Percentiles rank a stretch among this genome's conserved stretches.
Conservation (phyloP, 2,888 invertebrate genomes). For the Luffia ferchaultella region DNA sequence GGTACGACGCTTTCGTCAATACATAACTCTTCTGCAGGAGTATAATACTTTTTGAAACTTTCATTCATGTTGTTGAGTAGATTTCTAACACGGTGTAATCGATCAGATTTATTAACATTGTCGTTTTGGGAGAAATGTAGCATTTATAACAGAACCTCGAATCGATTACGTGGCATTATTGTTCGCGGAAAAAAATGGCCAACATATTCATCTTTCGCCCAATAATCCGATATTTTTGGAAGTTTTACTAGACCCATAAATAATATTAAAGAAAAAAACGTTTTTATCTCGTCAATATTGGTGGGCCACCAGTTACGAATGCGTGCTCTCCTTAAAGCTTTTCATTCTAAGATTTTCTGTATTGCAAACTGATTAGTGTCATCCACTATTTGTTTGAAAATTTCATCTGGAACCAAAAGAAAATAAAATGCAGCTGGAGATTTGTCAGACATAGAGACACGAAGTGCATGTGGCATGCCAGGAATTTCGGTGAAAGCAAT, state of each 20-base stretch:
- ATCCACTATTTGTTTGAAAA: no score
- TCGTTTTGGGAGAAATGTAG: conserved; percentile 24
- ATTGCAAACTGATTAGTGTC: no score
- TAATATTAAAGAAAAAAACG: no score
- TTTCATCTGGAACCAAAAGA: no score
- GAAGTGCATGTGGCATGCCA: no score
- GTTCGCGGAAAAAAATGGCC: not conserved
- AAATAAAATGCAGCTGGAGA: no score
- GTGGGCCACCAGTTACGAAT: no score
- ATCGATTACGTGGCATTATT: not conserved
- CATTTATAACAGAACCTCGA: conserved; percentile 17
- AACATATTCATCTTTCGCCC: not conserved
- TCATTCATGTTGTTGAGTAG: conserved; percentile 20
- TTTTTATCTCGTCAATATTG: no score
- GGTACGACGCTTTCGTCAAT: conserved; percentile 24
- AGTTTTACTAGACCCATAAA: not conserved
- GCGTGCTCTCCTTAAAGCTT: no score
- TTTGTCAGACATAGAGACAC: no score
- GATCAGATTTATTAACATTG: conserved; percentile 19
- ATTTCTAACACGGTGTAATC: conserved; percentile 18
- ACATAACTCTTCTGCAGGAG: conserved; percentile 19
- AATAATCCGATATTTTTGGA: not conserved
- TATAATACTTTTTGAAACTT: conserved; percentile 17
- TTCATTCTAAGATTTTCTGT: no score
- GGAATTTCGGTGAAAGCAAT: no score